Evolutionary conservation across 1,140 invertebrate species (phyloP).

Genomic region (Drosophila navojoa): DNA sequence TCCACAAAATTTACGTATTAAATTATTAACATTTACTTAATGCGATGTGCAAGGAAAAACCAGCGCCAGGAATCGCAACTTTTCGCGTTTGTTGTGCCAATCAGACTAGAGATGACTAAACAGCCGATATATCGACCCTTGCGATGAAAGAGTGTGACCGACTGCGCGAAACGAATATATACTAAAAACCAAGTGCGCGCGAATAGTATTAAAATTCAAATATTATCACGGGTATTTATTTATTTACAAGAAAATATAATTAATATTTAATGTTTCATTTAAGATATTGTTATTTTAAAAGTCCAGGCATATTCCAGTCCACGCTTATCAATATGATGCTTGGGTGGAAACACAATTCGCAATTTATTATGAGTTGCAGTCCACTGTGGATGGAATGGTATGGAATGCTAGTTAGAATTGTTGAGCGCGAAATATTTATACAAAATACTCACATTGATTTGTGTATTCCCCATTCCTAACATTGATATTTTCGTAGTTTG

Average conservation of each 20-base stretch:
- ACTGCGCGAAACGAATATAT: neutral
- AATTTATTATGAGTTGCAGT: slow-evolving; percentile 42
- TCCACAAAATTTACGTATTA: slow-evolving; percentile 11
- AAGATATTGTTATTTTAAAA: slow-evolving; percentile 71
- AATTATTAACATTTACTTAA: slow-evolving; percentile 51
- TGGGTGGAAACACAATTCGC: slow-evolving; percentile 71
- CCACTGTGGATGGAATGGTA: slow-evolving; percentile 58
- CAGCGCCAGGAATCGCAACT: slow-evolving; percentile 57
- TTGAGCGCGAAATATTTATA: neutral
- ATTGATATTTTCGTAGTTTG: slow-evolving; percentile 48
- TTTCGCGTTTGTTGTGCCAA: slow-evolving; percentile 72
- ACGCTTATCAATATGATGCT: slow-evolving; percentile 73
- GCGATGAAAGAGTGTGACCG: slow-evolving; percentile 22
- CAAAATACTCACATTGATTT: slow-evolving; percentile 51
- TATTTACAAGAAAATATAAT: neutral
- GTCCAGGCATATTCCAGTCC: slow-evolving; percentile 74
- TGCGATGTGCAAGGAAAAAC: slow-evolving; percentile 43
- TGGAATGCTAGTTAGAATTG: neutral
- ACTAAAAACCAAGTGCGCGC: neutral
- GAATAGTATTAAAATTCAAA: neutral
- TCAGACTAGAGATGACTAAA: slow-evolving; percentile 28
- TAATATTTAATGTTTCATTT: neutral
- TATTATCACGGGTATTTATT: neutral
- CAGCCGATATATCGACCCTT: slow-evolving; percentile 9
- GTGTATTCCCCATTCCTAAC: slow-evolving; percentile 65